Percentiles rank a stretch among this genome's conserved stretches.
Evolutionary conservation across 1,140 invertebrate species (phyloP).

Genomic region (Ips typographus): DNA sequence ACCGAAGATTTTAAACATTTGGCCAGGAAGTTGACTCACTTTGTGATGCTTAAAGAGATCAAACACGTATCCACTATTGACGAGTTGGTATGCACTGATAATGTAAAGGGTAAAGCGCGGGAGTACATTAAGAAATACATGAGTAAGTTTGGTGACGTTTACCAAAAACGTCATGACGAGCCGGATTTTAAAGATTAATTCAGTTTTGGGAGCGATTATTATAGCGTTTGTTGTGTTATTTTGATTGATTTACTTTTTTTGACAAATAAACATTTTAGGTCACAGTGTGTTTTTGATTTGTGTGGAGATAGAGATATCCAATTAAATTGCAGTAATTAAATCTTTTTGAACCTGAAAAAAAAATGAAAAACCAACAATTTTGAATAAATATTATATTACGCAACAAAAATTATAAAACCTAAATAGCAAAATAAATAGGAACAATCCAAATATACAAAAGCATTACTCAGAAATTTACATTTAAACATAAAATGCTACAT

Average conservation of each 20-base stretch:
- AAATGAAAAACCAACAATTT: too few species aligned
- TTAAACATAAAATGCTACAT: background rate
- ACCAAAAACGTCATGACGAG: slow-evolving; percentile 56
- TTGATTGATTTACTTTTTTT: too few species aligned
- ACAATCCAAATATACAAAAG: too few species aligned
- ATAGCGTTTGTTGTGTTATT: too few species aligned
- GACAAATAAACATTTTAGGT: too few species aligned
- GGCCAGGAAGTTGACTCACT: slow-evolving; percentile 94
- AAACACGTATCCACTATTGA: slow-evolving; percentile 89
- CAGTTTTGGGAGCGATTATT: background rate
- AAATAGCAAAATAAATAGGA: too few species aligned
- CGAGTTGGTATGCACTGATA: slow-evolving; percentile 86
- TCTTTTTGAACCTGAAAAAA: too few species aligned
- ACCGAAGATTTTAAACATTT: slow-evolving; percentile 96
- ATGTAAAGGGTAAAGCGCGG: slow-evolving; percentile 89
- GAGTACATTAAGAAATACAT: slow-evolving; percentile 97
- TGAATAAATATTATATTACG: too few species aligned
- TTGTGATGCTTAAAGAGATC: slow-evolving; percentile 94
- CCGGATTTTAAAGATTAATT: slow-evolving; percentile 42
- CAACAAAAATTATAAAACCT: too few species aligned
- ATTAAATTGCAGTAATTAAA: too few species aligned
- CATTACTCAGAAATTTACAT: background rate
- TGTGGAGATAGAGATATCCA: too few species aligned
- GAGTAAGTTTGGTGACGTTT: slow-evolving; percentile 82
- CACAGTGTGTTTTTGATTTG: too few species aligned